phyloP scores from a whole-genome alignment of 2,797 vertebrate species.

The Urocyon cinereoargenteus region DNA sequence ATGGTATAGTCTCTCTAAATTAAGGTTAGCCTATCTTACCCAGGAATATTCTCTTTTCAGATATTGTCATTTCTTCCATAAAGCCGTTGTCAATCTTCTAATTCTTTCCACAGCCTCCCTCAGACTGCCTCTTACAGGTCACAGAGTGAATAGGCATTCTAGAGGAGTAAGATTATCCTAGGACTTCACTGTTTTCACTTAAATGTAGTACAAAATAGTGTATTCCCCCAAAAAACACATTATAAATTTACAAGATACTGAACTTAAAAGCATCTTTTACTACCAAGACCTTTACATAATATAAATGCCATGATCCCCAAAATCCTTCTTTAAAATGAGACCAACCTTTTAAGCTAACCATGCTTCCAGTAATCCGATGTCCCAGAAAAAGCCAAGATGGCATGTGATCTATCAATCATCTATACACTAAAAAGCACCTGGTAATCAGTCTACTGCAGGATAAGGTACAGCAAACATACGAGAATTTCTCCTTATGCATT shows the following conservation, averaged over 20 bases:
- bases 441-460: constrained; percentile 54
- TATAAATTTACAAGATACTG: constrained; percentile 5
- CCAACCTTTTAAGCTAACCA: constrained; percentile 11
- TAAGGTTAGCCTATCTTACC: constrained; percentile 39
- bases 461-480: constrained; percentile 19
- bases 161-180: neutral
- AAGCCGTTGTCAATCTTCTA: constrained; percentile 45
- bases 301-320: neutral
- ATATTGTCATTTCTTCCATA: constrained; percentile 48
- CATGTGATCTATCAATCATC: constrained; percentile 18
- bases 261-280: constrained; percentile 36
- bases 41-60: constrained; percentile 48
- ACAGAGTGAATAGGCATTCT: constrained; percentile 17
- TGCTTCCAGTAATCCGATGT: neutral
- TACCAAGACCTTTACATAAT: neutral
- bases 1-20: constrained; percentile 41
- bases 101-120: constrained; percentile 30
- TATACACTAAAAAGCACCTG: constrained; percentile 64
- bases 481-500: constrained; percentile 67
- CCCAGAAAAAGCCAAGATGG: constrained; percentile 4
- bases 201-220: neutral
- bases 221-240: neutral
- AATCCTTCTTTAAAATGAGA: neutral
- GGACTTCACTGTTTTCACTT: neutral
- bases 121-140: neutral